Percentiles rank a stretch among this genome's conserved stretches.
These are phyloP conservation scores for Anaspis maculata DNA, from an alignment of 2,888 invertebrate genomes.

Conservation along the genomic window DNA sequence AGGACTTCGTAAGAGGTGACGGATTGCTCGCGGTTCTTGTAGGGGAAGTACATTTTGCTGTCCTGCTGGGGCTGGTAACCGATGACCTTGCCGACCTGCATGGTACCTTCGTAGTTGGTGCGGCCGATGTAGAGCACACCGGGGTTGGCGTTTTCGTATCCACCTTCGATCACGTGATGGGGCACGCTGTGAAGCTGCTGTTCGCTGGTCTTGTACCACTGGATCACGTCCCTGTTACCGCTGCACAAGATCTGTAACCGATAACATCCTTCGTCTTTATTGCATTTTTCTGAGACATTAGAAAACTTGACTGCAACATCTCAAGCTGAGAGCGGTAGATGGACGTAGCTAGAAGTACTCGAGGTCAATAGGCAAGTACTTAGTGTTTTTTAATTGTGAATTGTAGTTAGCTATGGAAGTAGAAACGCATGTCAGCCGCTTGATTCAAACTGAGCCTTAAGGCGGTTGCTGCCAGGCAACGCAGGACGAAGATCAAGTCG, in stretches of 20 bases:
- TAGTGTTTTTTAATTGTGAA: too few species aligned
- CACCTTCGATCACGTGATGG: conserved; percentile 12
- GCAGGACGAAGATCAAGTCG: too few species aligned
- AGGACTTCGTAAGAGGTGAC: conserved; percentile 14
- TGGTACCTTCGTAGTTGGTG: conserved; percentile 10
- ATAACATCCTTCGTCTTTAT: too few species aligned
- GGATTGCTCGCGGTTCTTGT: conserved; percentile 5
- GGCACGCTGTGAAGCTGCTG: neutral
- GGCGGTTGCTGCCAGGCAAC: too few species aligned
- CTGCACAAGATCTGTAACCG: neutral
- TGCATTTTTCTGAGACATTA: too few species aligned
- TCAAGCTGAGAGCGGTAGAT: too few species aligned
- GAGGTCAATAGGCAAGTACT: too few species aligned
- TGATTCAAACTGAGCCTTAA: too few species aligned
- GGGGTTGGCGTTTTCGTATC: conserved; percentile 8
- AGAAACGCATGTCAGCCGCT: too few species aligned
- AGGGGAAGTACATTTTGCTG: conserved; percentile 8
- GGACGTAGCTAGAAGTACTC: too few species aligned
- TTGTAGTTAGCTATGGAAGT: too few species aligned
- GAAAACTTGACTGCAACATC: too few species aligned
- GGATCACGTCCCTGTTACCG: neutral
- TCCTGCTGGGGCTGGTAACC: conserved; percentile 4
- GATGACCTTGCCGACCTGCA: conserved; percentile 14
- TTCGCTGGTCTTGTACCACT: neutral
- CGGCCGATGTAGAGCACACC: conserved; percentile 11